Evolutionary conservation across 2,888 invertebrate genomes (phyloP).

Genomic region (Caenorhabditis macrosperma): DNA sequence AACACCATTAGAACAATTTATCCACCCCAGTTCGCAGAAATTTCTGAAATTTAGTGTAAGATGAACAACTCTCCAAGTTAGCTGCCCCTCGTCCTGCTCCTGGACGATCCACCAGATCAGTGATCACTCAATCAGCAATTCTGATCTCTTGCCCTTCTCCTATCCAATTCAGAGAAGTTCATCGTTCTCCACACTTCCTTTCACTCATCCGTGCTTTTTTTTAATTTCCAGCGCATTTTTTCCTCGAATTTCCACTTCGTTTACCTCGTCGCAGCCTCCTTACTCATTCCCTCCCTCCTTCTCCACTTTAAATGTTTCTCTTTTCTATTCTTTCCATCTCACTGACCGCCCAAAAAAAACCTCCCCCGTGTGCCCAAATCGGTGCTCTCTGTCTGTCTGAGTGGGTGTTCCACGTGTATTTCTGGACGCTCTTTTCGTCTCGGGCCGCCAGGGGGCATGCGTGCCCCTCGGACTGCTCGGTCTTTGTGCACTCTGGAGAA

Average conservation of each 20-base stretch:
- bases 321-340: neutral
- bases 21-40: too few species aligned
- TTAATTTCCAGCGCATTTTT: neutral
- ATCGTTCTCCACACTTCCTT: neutral
- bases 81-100: neutral
- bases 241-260: neutral
- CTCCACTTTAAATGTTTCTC: neutral
- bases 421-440: neutral
- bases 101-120: neutral
- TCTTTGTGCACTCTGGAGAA: slow-evolving; percentile 5
- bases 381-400: neutral
- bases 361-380: too few species aligned
- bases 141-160: neutral
- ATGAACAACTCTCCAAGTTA: too few species aligned
- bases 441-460: too few species aligned
- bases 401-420: slow-evolving; percentile 5
- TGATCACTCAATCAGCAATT: neutral
- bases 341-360: too few species aligned
- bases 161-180: neutral
- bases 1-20: too few species aligned
- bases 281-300: neutral
- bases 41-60: too few species aligned
- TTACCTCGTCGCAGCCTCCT: too few species aligned
- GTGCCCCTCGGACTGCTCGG: neutral
- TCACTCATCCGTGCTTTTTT: neutral